phyloP scores from a whole-genome alignment of 2,888 invertebrate genomes.

The Standfussiana lucernea region DNA sequence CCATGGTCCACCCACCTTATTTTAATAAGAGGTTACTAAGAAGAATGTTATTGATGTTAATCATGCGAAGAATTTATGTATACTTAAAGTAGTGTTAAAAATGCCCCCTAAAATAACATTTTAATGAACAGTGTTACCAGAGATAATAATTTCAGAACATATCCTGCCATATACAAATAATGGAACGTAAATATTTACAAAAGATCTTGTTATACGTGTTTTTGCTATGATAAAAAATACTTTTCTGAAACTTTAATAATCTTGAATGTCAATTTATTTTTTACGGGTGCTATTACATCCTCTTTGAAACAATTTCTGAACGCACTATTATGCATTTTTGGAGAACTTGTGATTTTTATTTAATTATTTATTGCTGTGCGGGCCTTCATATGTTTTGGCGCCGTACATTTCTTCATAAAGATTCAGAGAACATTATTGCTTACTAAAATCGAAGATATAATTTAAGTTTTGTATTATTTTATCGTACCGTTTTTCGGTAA shows the following conservation, averaged over 20 bases:
- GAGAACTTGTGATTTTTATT: conserved; percentile 57
- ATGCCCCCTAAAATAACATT: conserved; percentile 10
- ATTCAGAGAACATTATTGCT: conserved; percentile 48
- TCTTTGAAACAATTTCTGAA: conserved; percentile 29
- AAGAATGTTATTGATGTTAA: conserved; percentile 3
- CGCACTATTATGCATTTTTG: conserved; percentile 55
- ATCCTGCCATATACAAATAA: conserved; percentile 52
- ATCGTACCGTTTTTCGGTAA: conserved; percentile 38
- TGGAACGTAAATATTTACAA: conserved; percentile 18
- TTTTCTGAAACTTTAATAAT: conserved; percentile 43
- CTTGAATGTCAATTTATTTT: conserved; percentile 54
- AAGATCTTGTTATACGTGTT: conserved; percentile 62
- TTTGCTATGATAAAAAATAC: conserved; percentile 28
- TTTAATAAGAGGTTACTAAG: neutral
- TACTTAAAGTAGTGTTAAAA: conserved; percentile 7
- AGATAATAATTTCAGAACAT: conserved; percentile 28
- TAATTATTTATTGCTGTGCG: conserved; percentile 64
- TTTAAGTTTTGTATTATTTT: conserved; percentile 43
- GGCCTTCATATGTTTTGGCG: conserved; percentile 90
- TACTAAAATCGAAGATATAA: conserved; percentile 28
- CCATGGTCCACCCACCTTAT: too few relatives aligned
- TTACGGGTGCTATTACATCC: conserved; percentile 48
- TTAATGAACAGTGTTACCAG: conserved; percentile 17
- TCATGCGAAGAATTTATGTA: neutral
- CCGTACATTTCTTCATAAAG: conserved; percentile 49